Conservation (phyloP, 2,113 vertebrate species). For the Corythaixoides concolor region DNA sequence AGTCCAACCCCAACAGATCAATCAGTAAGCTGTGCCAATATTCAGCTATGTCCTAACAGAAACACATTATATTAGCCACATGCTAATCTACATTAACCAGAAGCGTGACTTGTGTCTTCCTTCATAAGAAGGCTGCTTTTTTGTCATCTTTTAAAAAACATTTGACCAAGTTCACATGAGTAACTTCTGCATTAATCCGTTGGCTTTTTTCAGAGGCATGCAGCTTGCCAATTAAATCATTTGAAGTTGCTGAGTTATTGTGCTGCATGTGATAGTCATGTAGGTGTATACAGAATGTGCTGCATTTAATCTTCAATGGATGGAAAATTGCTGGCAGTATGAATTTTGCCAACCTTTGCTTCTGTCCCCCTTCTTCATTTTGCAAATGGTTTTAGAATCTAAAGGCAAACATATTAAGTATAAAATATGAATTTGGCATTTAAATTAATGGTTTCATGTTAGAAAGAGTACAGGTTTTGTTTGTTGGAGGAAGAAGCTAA, state of each 20-base stretch:
- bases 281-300: constrained; percentile 20
- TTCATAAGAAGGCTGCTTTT: neutral
- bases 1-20: neutral
- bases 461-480: constrained; percentile 1
- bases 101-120: neutral
- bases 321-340: constrained; percentile 44
- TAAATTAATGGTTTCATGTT: constrained; percentile 45
- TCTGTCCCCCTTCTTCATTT: neutral
- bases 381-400: neutral
- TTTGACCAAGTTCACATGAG: neutral
- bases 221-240: constrained; percentile 24
- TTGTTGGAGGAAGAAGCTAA: neutral
- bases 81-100: constrained; percentile 41
- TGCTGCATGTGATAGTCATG: constrained; percentile 29
- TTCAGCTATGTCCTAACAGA: neutral
- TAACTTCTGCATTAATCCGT: neutral
- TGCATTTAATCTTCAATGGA: constrained; percentile 35
- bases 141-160: neutral
- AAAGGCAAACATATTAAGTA: constrained; percentile 48
- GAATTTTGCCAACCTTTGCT: neutral
- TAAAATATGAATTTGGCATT: constrained; percentile 39
- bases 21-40: neutral
- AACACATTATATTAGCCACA: neutral
- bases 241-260: constrained; percentile 37
- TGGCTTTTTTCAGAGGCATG: neutral